Conservation (phyloP, 2,888 invertebrate species). For the Drosophila multiciliata region DNA sequence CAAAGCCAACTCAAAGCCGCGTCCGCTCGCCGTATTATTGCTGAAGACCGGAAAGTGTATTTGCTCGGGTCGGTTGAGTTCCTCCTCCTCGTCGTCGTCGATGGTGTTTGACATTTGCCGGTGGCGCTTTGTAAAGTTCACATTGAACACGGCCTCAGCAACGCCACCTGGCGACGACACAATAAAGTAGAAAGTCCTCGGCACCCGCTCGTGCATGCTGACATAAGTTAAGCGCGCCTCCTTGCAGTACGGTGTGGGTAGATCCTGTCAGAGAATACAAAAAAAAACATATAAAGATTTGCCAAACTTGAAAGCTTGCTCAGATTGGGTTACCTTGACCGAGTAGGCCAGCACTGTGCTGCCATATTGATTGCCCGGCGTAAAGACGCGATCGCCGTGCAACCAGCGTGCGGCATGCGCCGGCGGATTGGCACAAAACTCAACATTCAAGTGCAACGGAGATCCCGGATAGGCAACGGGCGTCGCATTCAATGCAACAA, state of each 20-base stretch:
- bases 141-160: conserved; percentile 84
- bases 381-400: conserved; percentile 85
- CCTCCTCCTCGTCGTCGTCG: conserved; percentile 84
- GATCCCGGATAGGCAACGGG: conserved; percentile 90
- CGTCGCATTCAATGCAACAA: conserved; percentile 88
- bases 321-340: conserved; percentile 82
- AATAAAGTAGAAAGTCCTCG: conserved; percentile 85
- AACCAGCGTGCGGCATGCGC: conserved; percentile 85
- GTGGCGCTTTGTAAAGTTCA: conserved; percentile 85
- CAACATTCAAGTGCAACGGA: conserved; percentile 88
- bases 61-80: conserved; percentile 85
- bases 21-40: conserved; percentile 40
- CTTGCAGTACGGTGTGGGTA: conserved; percentile 85
- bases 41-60: conserved; percentile 85
- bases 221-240: conserved; percentile 85
- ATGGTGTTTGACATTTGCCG: conserved; percentile 84
- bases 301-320: not conserved
- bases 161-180: conserved; percentile 85
- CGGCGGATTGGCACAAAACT: conserved; percentile 92
- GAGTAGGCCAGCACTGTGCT: conserved; percentile 85
- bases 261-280: conserved; percentile 71
- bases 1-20: conserved; percentile 25
- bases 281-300: not conserved
- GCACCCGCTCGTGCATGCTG: conserved; percentile 85
- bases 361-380: conserved; percentile 85